Percentiles rank a stretch among this genome's conserved stretches.
These are phyloP conservation scores for Phenganax subtilis DNA, from an alignment of 92 coral and sea anemone genomes.

Conservation along the genomic window DNA sequence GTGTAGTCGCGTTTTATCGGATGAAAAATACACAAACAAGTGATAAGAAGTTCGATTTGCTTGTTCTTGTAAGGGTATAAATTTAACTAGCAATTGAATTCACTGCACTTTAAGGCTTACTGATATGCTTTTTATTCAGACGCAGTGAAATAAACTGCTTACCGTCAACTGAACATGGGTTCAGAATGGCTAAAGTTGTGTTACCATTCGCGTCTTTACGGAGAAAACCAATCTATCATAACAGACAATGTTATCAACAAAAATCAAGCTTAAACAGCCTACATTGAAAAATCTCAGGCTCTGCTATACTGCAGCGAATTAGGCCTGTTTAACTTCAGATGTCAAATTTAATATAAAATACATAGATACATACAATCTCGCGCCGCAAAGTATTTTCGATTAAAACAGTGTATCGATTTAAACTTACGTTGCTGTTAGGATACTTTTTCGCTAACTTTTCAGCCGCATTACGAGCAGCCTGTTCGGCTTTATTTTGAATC, in stretches of 20 bases:
- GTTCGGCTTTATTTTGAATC: slow-evolving; percentile 82
- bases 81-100: too few species aligned
- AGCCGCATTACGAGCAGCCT: slow-evolving; percentile 74
- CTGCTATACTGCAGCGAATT: too few species aligned
- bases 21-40: too few species aligned
- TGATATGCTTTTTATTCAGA: neutral
- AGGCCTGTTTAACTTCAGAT: too few species aligned
- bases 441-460: slow-evolving; percentile 66
- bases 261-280: neutral
- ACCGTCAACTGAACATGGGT: slow-evolving; percentile 75
- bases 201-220: slow-evolving; percentile 85
- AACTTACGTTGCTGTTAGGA: slow-evolving; percentile 74
- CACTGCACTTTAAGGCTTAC: neutral
- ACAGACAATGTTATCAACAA: too few species aligned
- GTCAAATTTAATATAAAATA: neutral
- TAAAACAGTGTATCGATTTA: neutral
- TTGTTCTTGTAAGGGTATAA: too few species aligned
- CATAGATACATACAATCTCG: neutral
- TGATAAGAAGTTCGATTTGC: too few species aligned
- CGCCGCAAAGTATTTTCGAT: neutral
- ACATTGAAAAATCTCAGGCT: neutral
- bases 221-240: slow-evolving; percentile 72
- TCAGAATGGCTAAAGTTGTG: slow-evolving; percentile 77
- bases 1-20: too few species aligned
- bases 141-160: neutral